phyloP scores from a whole-genome alignment of 37 sponge, comb jelly and placozoan species.

The Crambe crambe region DNA sequence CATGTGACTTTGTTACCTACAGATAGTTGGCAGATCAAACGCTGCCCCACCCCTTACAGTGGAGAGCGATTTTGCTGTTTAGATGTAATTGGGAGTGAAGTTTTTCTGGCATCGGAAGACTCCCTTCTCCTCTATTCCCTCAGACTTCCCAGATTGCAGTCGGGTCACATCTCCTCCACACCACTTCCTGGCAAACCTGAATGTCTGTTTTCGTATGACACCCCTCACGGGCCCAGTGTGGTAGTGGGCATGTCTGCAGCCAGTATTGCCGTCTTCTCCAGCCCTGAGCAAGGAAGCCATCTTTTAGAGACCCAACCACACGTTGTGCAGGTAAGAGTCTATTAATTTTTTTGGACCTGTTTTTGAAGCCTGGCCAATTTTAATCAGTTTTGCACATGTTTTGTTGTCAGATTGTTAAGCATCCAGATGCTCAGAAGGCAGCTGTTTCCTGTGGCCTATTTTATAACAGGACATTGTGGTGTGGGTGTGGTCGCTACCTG shows the following conservation, averaged over 20 bases:
- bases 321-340: constrained; percentile 23
- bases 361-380: not conserved
- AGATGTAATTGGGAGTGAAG: constrained; percentile 16
- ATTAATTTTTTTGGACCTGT: not conserved
- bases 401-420: constrained; percentile 9
- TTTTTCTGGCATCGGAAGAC: constrained; percentile 26
- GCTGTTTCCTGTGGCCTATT: constrained; percentile 34
- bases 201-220: constrained; percentile 25
- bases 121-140: constrained; percentile 31
- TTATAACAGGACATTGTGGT: constrained; percentile 38
- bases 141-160: constrained; percentile 24
- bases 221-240: not conserved
- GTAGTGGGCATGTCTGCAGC: constrained; percentile 49
- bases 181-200: constrained; percentile 26
- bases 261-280: constrained; percentile 30
- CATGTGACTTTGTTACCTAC: constrained; percentile 9
- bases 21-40: constrained; percentile 17
- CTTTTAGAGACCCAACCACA: constrained; percentile 21
- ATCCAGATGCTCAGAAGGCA: constrained; percentile 16
- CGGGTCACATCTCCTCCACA: constrained; percentile 21
- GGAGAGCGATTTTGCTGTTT: constrained; percentile 30
- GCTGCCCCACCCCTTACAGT: constrained; percentile 14
- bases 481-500: constrained; percentile 68
- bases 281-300: not conserved
- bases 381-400: not conserved